Conservation (phyloP, 1,140 invertebrate species). For the Drosophila albomicans region DNA sequence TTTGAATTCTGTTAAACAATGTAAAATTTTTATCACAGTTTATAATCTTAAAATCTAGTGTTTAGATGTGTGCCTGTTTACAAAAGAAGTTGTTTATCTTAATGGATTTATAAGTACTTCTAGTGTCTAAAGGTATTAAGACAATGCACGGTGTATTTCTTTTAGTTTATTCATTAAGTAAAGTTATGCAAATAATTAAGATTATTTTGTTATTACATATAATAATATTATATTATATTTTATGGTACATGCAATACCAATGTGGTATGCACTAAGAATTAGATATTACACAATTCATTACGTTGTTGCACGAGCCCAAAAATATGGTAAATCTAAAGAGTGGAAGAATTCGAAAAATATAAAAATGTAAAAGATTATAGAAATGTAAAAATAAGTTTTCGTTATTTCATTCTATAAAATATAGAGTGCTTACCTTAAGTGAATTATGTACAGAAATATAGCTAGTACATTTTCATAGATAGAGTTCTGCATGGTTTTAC, state of each 20-base stretch:
- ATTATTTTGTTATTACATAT: background rate
- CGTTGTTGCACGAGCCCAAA: conserved; percentile 68
- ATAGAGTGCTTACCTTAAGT: conserved; percentile 24
- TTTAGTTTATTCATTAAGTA: conserved; percentile 15
- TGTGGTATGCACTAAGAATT: conserved; percentile 34
- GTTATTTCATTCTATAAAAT: background rate
- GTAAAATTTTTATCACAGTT: conserved; percentile 80
- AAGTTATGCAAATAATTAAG: conserved; percentile 7
- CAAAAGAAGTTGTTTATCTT: conserved; percentile 33
- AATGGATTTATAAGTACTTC: conserved; percentile 10
- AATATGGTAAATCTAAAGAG: conserved; percentile 27
- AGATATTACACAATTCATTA: conserved; percentile 74
- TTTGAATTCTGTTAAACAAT: conserved; percentile 79
- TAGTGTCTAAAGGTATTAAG: conserved; percentile 33
- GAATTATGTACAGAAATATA: conserved; percentile 20
- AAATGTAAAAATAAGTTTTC: background rate
- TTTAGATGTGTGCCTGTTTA: conserved; percentile 41
- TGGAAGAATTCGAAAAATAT: background rate
- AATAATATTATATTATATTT: conserved; percentile 2
- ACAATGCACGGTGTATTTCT: conserved; percentile 41
- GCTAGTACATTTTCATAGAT: background rate
- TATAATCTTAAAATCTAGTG: conserved; percentile 70
- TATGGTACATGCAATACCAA: conserved; percentile 33
- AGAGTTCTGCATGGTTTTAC: conserved; percentile 4
- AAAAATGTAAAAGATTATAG: background rate